Evolutionary conservation across 2,888 invertebrate species (phyloP).

Genomic region (Chrysodeixis includens): DNA sequence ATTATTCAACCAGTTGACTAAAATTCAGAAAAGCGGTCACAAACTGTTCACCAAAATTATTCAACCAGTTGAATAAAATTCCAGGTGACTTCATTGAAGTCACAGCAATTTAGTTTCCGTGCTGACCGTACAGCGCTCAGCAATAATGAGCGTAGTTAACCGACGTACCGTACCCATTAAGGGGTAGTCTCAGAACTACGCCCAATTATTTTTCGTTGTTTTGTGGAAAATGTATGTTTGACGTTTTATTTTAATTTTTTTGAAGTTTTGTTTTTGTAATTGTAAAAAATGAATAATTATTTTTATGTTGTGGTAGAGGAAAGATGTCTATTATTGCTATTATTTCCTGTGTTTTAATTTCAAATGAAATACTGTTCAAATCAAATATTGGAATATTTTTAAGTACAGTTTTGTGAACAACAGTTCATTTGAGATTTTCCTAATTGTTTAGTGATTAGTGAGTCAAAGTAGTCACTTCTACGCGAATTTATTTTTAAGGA

Average conservation of each 20-base stretch:
- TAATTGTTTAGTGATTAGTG: no score
- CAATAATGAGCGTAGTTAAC: conserved; percentile 63
- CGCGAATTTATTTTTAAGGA: no score
- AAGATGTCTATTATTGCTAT: no score
- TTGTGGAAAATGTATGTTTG: conserved; percentile 26
- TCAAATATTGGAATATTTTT: no score
- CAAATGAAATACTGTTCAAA: no score
- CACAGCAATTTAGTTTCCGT: conserved; percentile 47
- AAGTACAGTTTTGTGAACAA: no score
- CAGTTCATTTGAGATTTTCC: no score
- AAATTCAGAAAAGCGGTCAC: no score
- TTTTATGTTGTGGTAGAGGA: no score
- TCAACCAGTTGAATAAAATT: not conserved
- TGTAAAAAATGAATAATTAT: no score
- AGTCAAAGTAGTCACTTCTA: no score
- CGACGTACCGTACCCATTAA: conserved; percentile 54
- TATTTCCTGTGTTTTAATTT: no score
- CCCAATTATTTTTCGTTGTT: conserved; percentile 59
- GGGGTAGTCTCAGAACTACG: conserved; percentile 61
- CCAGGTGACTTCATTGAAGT: conserved; percentile 24
- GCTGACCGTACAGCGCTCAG: conserved; percentile 45
- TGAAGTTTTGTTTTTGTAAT: conserved; percentile 10
- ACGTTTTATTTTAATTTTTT: not conserved
- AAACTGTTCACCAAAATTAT: conserved; percentile 12
- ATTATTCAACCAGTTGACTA: not conserved